Base-by-base conservation (phyloP, 2,888 invertebrate genomes). In the Stramonita haemastoma region DNA sequence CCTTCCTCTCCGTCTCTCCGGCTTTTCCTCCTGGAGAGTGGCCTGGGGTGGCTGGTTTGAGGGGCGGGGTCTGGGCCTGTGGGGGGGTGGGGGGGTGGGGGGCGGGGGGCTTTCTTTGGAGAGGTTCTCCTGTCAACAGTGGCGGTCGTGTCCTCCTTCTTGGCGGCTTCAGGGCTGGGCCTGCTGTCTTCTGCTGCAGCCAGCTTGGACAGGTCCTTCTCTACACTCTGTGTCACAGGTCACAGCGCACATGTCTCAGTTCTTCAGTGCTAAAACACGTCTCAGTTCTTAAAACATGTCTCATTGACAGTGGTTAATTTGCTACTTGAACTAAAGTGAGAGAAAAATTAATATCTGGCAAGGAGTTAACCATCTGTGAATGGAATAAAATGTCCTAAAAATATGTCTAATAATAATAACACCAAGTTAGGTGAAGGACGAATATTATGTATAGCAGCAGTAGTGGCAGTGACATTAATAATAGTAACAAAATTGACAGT, bases 21-120 rank as follows among this genome's bases (percentile, higher is more conserved):
- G 15, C 32, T 15, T 29, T 11, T 79, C 77, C 19, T 29, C 17
- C 26, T n/a, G 73, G 29, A 8, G 26, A 6, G 29, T 29, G n/a
- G 4, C 73, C 26, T 13, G 13, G 29, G n/a, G 5, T n/a, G 73
- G 13, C 13, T 26, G 13, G 13, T 26, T 13, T 26, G 79, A 15
- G 19, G 29, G 11, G 79, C 6, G 46, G 57, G n/a, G 26, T 83
- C 29, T 8, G 84, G 34, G 13, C 34, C 66, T 29, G 60, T 36
- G n/a, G 60, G 32, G 73, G 60, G 17, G 66, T 11, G 36, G 89
- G 86, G 8, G 93, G 93, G 6, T 91, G 90, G 13, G 90, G 86
- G 11, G 93, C 93, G 0, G 91, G 91, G 91, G 13, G 90, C 77
- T 90, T 91, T 93, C 91, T 93, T 93, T 22, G 92, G 91, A 11